These are phyloP conservation scores for Halictus ligatus DNA, from an alignment of 2,888 invertebrate genomes.

Conservation along the genomic window DNA sequence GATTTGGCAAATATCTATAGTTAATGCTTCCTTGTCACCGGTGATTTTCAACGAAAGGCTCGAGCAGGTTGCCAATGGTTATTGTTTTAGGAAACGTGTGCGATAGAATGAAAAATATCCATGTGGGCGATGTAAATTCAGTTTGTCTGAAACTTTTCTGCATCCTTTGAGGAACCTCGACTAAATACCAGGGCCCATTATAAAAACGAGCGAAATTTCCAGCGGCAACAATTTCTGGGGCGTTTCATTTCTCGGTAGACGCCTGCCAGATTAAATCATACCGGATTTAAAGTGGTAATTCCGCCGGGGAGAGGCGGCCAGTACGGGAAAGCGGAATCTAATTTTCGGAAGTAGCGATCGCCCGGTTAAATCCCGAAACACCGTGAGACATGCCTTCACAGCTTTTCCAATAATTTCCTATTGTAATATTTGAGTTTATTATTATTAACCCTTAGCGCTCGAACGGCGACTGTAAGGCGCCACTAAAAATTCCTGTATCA, in stretches of 20 bases:
- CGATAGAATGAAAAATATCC: no score
- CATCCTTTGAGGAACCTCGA: background rate
- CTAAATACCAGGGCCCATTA: background rate
- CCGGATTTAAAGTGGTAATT: constrained; percentile 52
- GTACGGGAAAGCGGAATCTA: background rate
- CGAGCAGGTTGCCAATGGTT: no score
- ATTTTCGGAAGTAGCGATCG: background rate
- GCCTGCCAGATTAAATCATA: constrained; percentile 41
- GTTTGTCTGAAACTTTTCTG: background rate
- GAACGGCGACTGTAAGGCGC: no score
- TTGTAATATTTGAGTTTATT: no score
- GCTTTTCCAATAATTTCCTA: background rate
- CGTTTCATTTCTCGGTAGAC: constrained; percentile 44
- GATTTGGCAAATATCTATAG: no score
- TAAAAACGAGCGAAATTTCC: background rate
- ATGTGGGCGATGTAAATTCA: no score
- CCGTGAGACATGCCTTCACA: background rate
- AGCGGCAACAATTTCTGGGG: background rate
- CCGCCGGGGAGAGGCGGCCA: constrained; percentile 10
- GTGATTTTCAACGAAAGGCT: no score
- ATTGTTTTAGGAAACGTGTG: no score
- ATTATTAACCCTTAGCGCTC: no score
- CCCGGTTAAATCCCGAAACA: background rate
- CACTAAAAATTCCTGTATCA: no score
- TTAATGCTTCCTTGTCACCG: no score